Evolutionary conservation across 2,113 vertebrate genomes (phyloP).

Genomic region (Sigmodon hispidus): DNA sequence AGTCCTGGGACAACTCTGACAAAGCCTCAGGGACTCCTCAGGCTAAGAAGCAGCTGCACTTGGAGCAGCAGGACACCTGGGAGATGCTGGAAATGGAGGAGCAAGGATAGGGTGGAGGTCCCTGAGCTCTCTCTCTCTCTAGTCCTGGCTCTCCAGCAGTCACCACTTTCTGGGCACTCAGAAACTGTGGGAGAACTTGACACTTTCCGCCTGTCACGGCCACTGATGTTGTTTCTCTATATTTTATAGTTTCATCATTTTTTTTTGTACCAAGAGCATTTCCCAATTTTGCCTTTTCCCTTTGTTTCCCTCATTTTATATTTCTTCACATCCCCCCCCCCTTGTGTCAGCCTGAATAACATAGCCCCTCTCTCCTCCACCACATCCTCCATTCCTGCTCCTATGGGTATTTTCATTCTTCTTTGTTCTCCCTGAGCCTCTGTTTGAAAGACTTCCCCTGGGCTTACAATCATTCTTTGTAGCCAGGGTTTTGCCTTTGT

Average conservation of each 20-base stretch:
- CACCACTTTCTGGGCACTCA: neutral
- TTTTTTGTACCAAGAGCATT: constrained; percentile 28
- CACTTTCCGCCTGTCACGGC: neutral
- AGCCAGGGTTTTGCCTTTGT: neutral
- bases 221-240: neutral
- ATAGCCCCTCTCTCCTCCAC: neutral
- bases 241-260: neutral
- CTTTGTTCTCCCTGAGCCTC: neutral
- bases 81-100: neutral
- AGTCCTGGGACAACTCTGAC: neutral
- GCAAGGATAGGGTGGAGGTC: neutral
- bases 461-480: neutral
- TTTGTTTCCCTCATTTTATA: neutral
- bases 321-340: no score
- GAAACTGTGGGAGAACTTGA: neutral
- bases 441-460: neutral
- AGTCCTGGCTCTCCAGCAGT: neutral
- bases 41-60: accelerated
- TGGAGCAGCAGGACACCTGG: neutral
- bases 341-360: neutral
- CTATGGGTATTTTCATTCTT: neutral
- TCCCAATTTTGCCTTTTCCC: neutral
- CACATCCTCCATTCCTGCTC: neutral
- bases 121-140: neutral
- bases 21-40: accelerated